Percentiles rank a stretch among this genome's conserved stretches.
These are phyloP conservation scores for Kradibia gibbosae DNA, from an alignment of 1,140 invertebrate genomes.

Conservation along the genomic window DNA sequence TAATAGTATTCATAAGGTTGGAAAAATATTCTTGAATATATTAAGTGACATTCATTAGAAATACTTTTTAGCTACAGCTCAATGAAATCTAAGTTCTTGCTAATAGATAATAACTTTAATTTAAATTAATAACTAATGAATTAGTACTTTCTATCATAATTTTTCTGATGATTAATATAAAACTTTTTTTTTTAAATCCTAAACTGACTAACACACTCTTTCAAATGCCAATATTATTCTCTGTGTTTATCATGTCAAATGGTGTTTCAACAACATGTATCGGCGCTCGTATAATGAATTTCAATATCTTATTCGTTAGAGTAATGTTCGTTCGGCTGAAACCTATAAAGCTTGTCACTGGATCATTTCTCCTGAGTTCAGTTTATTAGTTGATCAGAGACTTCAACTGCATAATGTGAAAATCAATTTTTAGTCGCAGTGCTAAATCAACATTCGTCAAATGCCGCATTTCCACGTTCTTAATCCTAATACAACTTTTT, in stretches of 20 bases:
- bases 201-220: too few relatives aligned
- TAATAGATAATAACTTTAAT: too few relatives aligned
- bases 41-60: neutral
- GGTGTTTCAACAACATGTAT: neutral
- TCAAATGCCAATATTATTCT: neutral
- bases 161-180: too few relatives aligned
- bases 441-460: neutral
- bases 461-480: neutral
- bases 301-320: constrained; percentile 1
- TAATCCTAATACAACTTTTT: neutral
- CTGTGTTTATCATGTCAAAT: neutral
- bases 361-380: neutral
- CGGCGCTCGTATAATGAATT: neutral
- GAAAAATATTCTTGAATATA: neutral
- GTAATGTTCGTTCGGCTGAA: neutral
- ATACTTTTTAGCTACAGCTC: neutral
- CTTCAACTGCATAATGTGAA: neutral
- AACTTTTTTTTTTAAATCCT: too few relatives aligned
- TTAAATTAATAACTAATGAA: too few relatives aligned
- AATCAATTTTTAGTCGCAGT: neutral
- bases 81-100: neutral
- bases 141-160: too few relatives aligned
- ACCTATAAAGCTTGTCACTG: neutral
- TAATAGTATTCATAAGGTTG: neutral
- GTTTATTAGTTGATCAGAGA: neutral